Base-by-base conservation (phyloP, 2,113 vertebrate genomes). In the Oxygymnocypris stewartii region DNA sequence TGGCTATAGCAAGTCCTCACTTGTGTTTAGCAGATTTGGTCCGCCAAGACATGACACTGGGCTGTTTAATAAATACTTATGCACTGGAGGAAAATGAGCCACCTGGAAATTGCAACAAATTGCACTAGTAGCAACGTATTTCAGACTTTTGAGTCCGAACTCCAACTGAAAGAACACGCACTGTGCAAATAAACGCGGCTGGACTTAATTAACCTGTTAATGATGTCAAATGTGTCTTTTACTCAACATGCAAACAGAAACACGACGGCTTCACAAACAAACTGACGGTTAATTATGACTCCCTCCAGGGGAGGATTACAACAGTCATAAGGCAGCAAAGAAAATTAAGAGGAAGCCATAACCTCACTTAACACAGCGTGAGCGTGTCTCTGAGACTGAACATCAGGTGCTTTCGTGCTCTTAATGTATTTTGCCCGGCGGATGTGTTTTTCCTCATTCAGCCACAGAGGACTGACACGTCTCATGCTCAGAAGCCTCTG, bases 201-300 rank as follows among this genome's bases (percentile, higher is more conserved):
- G 65, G 65, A 37, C 9, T 31, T 31, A 31, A 31, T 31, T 31
- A 31, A 31, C 28, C 28, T 31, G 28, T 31, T 31, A 31, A 31
- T 31, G 28, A 31, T 31, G 28, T 31, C 28, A n/a, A 73, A 73
- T 10, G 69, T 9, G 28, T 40, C 18, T 9, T 73, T 73, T 40
- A 23, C 9, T 40, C 8, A 37, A 23, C 35, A 71, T 71, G 31
- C 31, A 35, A 18, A 69, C 14, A 71, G 31, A 11, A 71, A 11
- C 69, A 23, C 4, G 9, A 1, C 2, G 1, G 9, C 37, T 74
- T 42, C 71, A 74, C 20, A 73, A 73, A 42, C 69, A 42, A 37
- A 37, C 67, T 37, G 31, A 71, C 67, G 6, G 71, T 74, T 74
- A 23, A 74, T 74, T 73, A 73, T 42, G 69, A 73, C 69, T 73